phyloP scores from a whole-genome alignment of 2,797 vertebrate species.

The Spinibarbus caldwelli region DNA sequence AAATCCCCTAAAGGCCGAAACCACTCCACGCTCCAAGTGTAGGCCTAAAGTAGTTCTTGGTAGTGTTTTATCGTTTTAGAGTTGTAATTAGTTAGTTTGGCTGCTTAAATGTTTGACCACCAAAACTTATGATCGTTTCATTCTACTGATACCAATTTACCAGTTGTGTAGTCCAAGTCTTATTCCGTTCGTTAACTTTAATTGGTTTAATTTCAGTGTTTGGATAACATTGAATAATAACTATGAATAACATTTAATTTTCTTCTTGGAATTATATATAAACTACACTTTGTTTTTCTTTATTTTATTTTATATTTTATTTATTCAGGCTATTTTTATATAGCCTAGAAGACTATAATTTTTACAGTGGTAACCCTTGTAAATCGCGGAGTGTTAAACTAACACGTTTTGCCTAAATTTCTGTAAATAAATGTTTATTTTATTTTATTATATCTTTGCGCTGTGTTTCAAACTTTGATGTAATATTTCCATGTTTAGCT shows the following conservation, averaged over 20 bases:
- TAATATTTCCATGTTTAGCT: not conserved
- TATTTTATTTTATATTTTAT: not conserved
- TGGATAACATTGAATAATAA: too few relatives aligned
- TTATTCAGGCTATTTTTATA: too few relatives aligned
- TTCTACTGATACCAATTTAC: not conserved
- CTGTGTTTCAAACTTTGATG: not conserved
- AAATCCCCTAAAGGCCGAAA: conserved; percentile 29
- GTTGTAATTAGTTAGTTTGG: not conserved
- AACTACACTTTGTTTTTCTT: not conserved
- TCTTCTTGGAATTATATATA: not conserved
- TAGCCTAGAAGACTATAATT: not conserved
- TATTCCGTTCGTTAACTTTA: not conserved
- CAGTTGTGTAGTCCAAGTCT: too few relatives aligned
- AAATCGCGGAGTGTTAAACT: not conserved
- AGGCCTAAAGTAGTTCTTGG: not conserved
- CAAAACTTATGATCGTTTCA: not conserved
- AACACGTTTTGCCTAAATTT: not conserved
- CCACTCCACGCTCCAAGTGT: not conserved
- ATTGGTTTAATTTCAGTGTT: too few relatives aligned
- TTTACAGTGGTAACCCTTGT: not conserved
- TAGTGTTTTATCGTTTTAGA: conserved; percentile 1
- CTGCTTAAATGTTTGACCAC: not conserved
- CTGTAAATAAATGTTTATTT: not conserved
- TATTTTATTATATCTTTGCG: not conserved
- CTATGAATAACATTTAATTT: not conserved